Evolutionary conservation across 2,888 invertebrate species (phyloP).

Genomic region (Cantharis nigra): DNA sequence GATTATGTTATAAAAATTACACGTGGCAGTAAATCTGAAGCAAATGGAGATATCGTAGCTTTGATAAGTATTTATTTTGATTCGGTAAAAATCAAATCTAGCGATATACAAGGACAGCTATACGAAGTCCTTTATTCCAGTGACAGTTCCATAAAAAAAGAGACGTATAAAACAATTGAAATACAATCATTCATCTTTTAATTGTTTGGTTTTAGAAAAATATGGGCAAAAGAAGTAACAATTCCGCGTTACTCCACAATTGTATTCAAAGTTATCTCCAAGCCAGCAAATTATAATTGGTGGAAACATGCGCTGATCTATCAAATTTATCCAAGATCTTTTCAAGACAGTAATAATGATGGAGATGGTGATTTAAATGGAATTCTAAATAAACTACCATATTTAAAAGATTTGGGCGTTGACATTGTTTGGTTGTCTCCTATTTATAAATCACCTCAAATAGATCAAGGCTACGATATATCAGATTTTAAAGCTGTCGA

Average conservation of each 20-base stretch:
- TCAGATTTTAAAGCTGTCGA: constrained; percentile 76
- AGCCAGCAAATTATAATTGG: constrained; percentile 67
- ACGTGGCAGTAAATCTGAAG: constrained; percentile 19
- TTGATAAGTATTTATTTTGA: constrained; percentile 54
- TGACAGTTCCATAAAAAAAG: neutral
- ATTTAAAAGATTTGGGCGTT: constrained; percentile 65
- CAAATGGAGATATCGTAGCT: constrained; percentile 22
- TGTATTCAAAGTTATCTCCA: neutral
- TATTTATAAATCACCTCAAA: constrained; percentile 81
- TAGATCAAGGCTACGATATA: constrained; percentile 88
- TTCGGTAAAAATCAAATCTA: neutral
- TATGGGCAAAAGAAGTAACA: neutral
- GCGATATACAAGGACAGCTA: neutral
- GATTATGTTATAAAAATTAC: constrained; percentile 29
- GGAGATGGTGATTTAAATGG: constrained; percentile 88
- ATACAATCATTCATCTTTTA: no score
- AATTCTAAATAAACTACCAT: constrained; percentile 49
- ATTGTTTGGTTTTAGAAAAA: neutral
- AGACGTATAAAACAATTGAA: no score
- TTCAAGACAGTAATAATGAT: constrained; percentile 77
- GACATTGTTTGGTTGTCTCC: constrained; percentile 84
- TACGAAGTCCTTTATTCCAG: neutral
- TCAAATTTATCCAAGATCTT: constrained; percentile 82
- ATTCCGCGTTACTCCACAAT: neutral
- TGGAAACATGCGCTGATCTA: constrained; percentile 82